Conservation (phyloP, 2,797 vertebrate genomes). For the Eleutherodactylus coqui region DNA sequence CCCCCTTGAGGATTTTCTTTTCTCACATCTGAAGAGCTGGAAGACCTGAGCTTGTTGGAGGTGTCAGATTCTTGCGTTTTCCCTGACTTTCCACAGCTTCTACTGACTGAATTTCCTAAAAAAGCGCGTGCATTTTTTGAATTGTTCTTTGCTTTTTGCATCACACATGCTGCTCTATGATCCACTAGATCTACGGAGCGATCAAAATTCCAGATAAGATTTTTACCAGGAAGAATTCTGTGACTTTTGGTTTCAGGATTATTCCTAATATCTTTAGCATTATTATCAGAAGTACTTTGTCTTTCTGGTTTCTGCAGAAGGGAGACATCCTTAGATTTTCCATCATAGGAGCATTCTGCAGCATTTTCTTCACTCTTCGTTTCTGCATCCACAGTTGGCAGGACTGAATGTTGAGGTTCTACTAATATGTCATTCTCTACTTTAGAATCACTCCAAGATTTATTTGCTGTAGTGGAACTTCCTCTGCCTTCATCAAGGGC, state of each 20-base stretch:
- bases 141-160: constrained; percentile 51
- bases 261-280: neutral
- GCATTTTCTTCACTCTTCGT: neutral
- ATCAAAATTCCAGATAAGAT: constrained; percentile 65
- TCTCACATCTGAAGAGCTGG: neutral
- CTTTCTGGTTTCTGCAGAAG: neutral
- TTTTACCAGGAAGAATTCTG: constrained; percentile 56
- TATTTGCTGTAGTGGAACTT: neutral
- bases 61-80: neutral
- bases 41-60: neutral
- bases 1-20: constrained; percentile 52
- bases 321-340: neutral
- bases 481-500: neutral
- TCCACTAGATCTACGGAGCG: constrained; percentile 55
- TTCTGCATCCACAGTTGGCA: neutral
- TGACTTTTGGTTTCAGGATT: constrained; percentile 40
- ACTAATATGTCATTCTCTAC: neutral
- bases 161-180: constrained; percentile 57
- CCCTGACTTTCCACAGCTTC: neutral
- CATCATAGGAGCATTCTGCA: neutral
- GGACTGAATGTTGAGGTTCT: neutral
- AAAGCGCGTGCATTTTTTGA: neutral
- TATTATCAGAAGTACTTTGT: neutral
- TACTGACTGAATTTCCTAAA: neutral
- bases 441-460: neutral